A percentile compares a stretch with the other conserved stretches of the same genome.
phyloP scores from a whole-genome alignment of 2,113 vertebrate species.

The Phylloscopus whistleri region DNA sequence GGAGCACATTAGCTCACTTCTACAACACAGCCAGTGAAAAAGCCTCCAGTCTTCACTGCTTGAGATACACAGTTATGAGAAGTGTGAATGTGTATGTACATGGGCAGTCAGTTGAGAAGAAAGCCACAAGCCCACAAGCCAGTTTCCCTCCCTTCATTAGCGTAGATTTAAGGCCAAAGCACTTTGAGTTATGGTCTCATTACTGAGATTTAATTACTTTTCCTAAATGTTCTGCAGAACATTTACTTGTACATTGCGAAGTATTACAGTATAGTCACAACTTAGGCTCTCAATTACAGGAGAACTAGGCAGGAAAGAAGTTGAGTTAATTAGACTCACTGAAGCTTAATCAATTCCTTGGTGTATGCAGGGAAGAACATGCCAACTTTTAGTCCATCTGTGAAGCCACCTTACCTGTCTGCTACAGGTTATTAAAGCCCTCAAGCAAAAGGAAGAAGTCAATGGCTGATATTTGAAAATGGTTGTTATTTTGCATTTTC shows the following conservation, averaged over 20 bases:
- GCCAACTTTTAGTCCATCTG: slow-evolving; percentile 2
- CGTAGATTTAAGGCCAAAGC: slow-evolving; percentile 26
- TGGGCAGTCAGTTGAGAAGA: neutral
- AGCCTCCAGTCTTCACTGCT: neutral
- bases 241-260: slow-evolving; percentile 57
- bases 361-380: neutral
- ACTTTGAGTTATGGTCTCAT: slow-evolving; percentile 45
- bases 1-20: neutral
- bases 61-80: neutral
- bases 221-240: slow-evolving; percentile 61
- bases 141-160: slow-evolving; percentile 9
- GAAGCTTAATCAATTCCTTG: slow-evolving; percentile 57
- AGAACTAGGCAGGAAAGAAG: slow-evolving; percentile 47
- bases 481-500: neutral
- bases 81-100: neutral
- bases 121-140: neutral
- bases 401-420: neutral
- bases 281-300: slow-evolving; percentile 44
- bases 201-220: slow-evolving; percentile 65
- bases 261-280: slow-evolving; percentile 58
- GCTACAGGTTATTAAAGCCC: neutral
- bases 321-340: slow-evolving; percentile 55
- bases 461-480: neutral
- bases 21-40: neutral
- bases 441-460: neutral